Conservation (phyloP, 1,140 invertebrate genomes). For the Bombus superbus region DNA sequence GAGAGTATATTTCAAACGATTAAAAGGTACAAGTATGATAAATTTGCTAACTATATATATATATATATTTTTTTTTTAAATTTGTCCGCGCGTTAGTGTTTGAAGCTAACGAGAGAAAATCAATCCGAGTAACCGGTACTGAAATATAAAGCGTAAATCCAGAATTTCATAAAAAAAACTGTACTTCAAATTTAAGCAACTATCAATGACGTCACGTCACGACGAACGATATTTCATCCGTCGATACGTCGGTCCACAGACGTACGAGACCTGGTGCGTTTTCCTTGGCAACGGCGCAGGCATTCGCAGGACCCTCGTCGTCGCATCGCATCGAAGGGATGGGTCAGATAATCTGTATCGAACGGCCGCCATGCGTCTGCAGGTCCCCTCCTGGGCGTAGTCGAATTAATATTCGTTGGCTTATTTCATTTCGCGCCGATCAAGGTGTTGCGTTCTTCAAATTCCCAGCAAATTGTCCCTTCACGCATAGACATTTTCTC, state of each 20-base stretch:
- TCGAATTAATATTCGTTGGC: constrained; percentile 72
- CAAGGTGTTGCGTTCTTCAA: constrained; percentile 69
- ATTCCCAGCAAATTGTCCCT: constrained; percentile 70
- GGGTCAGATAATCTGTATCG: constrained; percentile 65
- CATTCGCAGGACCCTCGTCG: constrained; percentile 22
- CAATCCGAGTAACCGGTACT: no score
- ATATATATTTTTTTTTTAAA: no score
- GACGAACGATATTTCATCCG: not conserved
- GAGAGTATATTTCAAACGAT: no score
- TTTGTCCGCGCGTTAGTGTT: no score
- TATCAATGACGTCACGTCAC: not conserved
- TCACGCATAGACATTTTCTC: constrained; percentile 44
- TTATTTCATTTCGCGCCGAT: constrained; percentile 73
- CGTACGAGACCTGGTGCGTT: constrained; percentile 29
- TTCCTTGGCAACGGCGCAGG: constrained; percentile 48
- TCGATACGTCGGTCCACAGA: not conserved
- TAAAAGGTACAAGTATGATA: no score
- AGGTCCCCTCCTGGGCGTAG: constrained; percentile 30
- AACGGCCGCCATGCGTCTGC: constrained; percentile 34
- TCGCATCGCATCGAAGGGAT: constrained; percentile 2
- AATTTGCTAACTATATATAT: no score
- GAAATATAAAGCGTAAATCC: no score
- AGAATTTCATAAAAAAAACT: no score
- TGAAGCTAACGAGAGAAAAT: no score
- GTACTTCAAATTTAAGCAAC: not conserved